Evolutionary conservation across 2,888 invertebrate genomes (phyloP).

Genomic region (Neuroscelio doddi): DNA sequence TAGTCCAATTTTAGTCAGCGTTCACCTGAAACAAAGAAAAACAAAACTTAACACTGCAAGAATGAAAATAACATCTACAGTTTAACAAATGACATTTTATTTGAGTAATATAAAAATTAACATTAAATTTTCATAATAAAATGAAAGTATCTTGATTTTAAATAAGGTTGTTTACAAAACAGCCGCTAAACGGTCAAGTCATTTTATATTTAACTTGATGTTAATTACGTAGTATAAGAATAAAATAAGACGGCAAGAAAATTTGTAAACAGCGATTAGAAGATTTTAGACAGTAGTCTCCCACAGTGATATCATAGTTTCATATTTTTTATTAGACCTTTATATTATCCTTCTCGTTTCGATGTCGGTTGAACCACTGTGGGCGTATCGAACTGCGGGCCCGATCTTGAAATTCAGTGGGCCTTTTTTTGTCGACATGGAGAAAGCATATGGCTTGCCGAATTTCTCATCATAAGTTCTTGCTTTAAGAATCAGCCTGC

Average conservation of each 20-base stretch:
- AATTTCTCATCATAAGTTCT: not conserved
- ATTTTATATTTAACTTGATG: too few species aligned
- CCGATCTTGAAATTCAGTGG: not conserved
- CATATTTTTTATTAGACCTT: conserved; percentile 2
- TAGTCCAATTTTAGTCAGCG: not conserved
- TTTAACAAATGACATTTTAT: not conserved
- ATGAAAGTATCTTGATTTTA: too few species aligned
- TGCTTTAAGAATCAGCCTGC: not conserved
- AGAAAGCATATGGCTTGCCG: not conserved
- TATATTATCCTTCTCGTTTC: not conserved
- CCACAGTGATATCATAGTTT: conserved; percentile 11
- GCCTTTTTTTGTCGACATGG: not conserved
- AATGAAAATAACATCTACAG: not conserved
- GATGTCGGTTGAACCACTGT: conserved; percentile 8
- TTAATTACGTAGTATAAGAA: too few species aligned
- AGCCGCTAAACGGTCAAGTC: too few species aligned
- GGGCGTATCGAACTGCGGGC: conserved; percentile 21
- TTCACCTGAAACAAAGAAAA: conserved; percentile 1
- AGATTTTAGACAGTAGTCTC: not conserved
- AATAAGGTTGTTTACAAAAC: too few species aligned
- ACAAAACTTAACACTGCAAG: too few species aligned
- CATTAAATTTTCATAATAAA: too few species aligned
- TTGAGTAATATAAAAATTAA: too few species aligned
- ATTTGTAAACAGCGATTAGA: too few species aligned
- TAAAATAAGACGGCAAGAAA: too few species aligned